A percentile compares a stretch with the other conserved stretches of the same genome.
These are phyloP conservation scores for Vombatus ursinus DNA, from an alignment of 2,113 vertebrate species.

Conservation along the genomic window DNA sequence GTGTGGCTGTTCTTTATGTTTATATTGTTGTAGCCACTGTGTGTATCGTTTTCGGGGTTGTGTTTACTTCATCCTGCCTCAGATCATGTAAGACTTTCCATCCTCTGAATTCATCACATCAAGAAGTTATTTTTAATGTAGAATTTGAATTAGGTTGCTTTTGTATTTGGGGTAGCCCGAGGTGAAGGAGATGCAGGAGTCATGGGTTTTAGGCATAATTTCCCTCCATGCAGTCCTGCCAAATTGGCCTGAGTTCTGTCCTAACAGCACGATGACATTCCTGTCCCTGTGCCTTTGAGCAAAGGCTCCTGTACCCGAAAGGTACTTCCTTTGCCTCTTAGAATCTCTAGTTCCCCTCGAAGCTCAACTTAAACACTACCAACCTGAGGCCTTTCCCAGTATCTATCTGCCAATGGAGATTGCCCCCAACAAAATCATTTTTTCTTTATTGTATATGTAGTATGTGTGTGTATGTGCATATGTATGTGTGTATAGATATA, in stretches of 20 bases:
- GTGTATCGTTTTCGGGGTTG: background rate
- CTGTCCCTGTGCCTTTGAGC: background rate
- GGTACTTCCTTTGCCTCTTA: background rate
- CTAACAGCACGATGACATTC: background rate
- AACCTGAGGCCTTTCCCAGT: background rate
- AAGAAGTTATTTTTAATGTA: background rate
- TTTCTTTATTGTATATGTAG: background rate
- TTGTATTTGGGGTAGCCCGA: background rate
- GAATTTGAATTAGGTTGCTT: background rate
- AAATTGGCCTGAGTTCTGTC: background rate
- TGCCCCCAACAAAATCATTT: background rate
- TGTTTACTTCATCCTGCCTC: background rate
- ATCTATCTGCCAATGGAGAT: background rate
- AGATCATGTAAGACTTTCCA: background rate
- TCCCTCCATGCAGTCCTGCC: background rate
- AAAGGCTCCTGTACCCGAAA: background rate
- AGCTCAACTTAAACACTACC: background rate
- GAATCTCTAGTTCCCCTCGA: background rate
- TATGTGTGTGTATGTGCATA: background rate
- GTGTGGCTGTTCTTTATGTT: background rate
- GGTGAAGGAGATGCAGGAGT: background rate
- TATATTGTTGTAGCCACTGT: background rate
- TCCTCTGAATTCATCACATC: background rate
- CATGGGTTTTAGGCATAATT: background rate
- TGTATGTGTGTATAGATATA: no score